Conservation (phyloP, 1,140 invertebrate genomes). For the Drosophila subobscura region DNA sequence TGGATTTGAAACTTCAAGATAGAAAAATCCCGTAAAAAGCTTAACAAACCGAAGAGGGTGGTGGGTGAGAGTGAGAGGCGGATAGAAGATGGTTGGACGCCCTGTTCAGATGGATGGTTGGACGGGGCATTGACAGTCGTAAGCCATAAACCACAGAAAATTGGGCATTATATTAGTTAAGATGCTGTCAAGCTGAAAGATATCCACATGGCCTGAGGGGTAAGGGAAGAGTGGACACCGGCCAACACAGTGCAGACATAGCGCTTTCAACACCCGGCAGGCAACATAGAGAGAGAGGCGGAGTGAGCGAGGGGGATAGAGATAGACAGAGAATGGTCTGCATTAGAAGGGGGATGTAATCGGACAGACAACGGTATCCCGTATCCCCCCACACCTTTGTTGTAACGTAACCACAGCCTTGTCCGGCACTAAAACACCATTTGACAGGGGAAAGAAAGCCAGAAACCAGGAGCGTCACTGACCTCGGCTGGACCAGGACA, state of each 20-base stretch:
- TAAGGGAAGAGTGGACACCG: conserved; percentile 1
- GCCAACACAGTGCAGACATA: conserved; percentile 45
- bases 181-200: conserved; percentile 80
- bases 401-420: background rate
- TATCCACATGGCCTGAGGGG: conserved; percentile 34
- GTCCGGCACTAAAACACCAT: conserved; percentile 62
- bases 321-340: background rate
- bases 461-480: conserved; percentile 10
- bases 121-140: conserved; percentile 78
- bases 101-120: conserved; percentile 61
- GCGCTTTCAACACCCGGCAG: conserved; percentile 46
- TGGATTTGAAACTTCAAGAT: conserved; percentile 47
- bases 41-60: conserved; percentile 10
- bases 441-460: conserved; percentile 66
- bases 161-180: conserved; percentile 83
- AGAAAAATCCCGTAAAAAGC: conserved; percentile 64
- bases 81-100: no score
- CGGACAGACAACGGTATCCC: conserved; percentile 6
- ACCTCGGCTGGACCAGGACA: conserved; percentile 38
- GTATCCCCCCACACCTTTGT: conserved; percentile 3
- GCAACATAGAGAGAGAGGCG: background rate
- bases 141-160: conserved; percentile 83
- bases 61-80: conserved; percentile 8
- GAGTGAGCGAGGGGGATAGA: background rate
- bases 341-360: background rate